Evolutionary conservation across 2,797 vertebrate genomes (phyloP), one percentile per base, ranked within the genome.

Genomic region (Pangasius larnaudii): DNA sequence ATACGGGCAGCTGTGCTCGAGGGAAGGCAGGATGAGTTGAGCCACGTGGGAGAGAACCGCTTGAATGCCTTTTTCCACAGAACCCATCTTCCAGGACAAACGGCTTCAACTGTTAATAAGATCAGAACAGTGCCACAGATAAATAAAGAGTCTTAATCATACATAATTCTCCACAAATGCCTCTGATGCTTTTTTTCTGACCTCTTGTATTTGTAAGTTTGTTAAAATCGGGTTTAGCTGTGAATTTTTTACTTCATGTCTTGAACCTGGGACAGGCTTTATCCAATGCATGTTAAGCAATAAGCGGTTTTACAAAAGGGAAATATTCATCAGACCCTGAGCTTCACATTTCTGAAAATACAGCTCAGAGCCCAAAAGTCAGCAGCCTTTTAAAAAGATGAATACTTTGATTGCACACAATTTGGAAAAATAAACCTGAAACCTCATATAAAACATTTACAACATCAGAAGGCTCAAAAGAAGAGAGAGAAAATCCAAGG

Each of bases 81-180:
- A 79, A 59, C 10, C 5, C 51, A 42, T 82, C 83, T 67, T 84
- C 81, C 82, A 71, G 72, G 42, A 56, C 85, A 56, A 83, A 85
- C 36, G 46, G 56, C 77, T 88, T 69, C 24, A 77, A 83, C 58
- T 86, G 58, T 61, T 90, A 91, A 90, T 84, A 82, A 91, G 86
- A 58, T 80, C 72, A 18, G 46, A 80, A 79, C 84, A 63, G 56
- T 67, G 42, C 51, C 78, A 72, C 86, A 81, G 81, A 88, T 33
- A 81, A 53, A 89, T 88, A 83, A 91, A 88, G 65, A 5, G 1
- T 51, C 27, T 74, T 88, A 91, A 74, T 87, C 81, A 79, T 84
- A 79, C 83, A 89, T 9, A 75, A 88, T 85, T 81, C 53, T 88
- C 59, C 58, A 82, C 42, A 42, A 77, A 77, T 11, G 13, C 46